phyloP scores from a whole-genome alignment of 53 echinoderm and acorn worm genomes.

The Pentamera pediparva region DNA sequence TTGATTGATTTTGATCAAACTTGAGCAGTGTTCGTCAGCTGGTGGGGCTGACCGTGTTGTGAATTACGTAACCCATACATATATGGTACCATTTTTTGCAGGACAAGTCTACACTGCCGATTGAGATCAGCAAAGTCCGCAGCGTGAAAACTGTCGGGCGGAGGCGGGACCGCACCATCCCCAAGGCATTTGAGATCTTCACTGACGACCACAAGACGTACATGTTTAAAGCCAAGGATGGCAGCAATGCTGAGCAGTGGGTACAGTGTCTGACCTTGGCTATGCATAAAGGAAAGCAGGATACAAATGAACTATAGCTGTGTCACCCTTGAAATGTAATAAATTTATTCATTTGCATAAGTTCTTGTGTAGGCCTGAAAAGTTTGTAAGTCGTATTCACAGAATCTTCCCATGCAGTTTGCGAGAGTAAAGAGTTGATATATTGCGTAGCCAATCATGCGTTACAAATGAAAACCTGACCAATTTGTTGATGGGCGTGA shows the following conservation, averaged over 20 bases:
- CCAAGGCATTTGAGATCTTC: conserved; percentile 95
- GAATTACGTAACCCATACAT: too few species aligned
- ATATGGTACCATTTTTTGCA: neutral
- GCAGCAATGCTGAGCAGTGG: conserved; percentile 95
- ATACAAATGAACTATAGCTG: too few species aligned
- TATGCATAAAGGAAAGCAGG: conserved; percentile 61
- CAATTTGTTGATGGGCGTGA: too few species aligned
- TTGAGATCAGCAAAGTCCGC: conserved; percentile 87
- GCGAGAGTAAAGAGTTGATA: neutral
- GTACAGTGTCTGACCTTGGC: conserved; percentile 95
- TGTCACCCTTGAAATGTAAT: neutral
- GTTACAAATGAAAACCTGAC: too few species aligned
- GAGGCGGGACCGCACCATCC: conserved; percentile 84
- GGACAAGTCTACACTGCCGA: conserved; percentile 62
- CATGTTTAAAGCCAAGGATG: conserved; percentile 92
- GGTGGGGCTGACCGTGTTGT: too few species aligned
- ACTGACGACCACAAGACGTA: conserved; percentile 93
- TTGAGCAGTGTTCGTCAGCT: too few species aligned
- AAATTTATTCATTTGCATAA: neutral
- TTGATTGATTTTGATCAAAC: too few species aligned
- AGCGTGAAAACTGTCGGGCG: conserved; percentile 88
- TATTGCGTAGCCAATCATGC: too few species aligned
- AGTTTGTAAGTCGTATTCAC: neutral
- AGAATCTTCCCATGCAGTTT: neutral
- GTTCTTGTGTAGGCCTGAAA: too few species aligned